These are phyloP conservation scores for Hycleus cichorii DNA, from an alignment of 1,140 invertebrate species.

Conservation along the genomic window DNA sequence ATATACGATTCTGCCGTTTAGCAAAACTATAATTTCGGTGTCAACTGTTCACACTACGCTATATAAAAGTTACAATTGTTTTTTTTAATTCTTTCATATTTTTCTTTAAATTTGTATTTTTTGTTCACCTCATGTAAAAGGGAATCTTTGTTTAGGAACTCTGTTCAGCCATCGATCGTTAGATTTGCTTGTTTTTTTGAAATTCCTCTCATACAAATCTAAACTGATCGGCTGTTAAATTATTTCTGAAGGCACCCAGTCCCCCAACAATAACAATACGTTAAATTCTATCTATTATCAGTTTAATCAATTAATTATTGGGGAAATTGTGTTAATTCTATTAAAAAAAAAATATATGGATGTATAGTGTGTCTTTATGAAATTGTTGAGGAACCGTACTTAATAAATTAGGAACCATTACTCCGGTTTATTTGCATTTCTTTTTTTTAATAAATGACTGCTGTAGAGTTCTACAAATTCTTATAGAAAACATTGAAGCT, in stretches of 20 bases:
- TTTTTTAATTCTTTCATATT: slow-evolving; percentile 19
- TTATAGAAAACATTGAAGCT: slow-evolving; percentile 18
- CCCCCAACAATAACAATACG: slow-evolving; percentile 36
- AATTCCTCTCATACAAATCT: background rate
- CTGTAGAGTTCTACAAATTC: slow-evolving; percentile 25
- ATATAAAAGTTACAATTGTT: slow-evolving; percentile 37
- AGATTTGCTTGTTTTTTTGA: slow-evolving; percentile 4
- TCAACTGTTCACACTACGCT: slow-evolving; percentile 35
- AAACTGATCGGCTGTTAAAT: slow-evolving; percentile 26
- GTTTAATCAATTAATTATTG: too few relatives aligned
- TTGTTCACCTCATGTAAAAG: slow-evolving; percentile 29
- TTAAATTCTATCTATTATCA: too few relatives aligned
- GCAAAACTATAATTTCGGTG: slow-evolving; percentile 37
- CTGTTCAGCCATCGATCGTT: slow-evolving; percentile 31
- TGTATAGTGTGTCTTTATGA: slow-evolving; percentile 2
- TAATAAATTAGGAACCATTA: slow-evolving; percentile 39
- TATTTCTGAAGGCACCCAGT: slow-evolving; percentile 40
- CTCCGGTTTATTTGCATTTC: slow-evolving; percentile 39
- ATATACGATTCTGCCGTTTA: slow-evolving; percentile 35
- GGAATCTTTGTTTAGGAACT: slow-evolving; percentile 39
- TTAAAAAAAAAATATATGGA: too few relatives aligned
- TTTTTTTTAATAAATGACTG: slow-evolving; percentile 20
- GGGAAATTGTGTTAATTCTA: too few relatives aligned
- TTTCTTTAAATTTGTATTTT: slow-evolving; percentile 19
- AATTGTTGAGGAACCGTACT: slow-evolving; percentile 40